Evolutionary conservation across 1,140 invertebrate species (phyloP).

Genomic region (Eumeta japonica): DNA sequence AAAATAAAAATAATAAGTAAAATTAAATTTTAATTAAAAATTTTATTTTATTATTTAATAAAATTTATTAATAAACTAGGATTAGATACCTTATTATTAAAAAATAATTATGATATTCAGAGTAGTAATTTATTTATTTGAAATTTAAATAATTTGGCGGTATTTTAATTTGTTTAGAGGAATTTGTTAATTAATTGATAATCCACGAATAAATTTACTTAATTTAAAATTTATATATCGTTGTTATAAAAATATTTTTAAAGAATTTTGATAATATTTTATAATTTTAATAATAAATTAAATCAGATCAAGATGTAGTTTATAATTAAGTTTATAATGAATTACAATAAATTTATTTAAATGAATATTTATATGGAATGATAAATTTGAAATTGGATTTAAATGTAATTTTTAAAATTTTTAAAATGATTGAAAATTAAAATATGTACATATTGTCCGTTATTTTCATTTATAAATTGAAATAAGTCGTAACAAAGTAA

Average conservation of each 20-base stretch:
- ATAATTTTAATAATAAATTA: constrained; percentile 45
- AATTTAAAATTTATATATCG: constrained; percentile 57
- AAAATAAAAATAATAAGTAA: constrained; percentile 28
- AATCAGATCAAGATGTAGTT: constrained; percentile 62
- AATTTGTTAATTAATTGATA: constrained; percentile 62
- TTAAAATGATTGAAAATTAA: constrained; percentile 31
- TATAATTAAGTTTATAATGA: constrained; percentile 47
- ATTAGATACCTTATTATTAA: constrained; percentile 68
- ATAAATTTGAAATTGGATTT: constrained; percentile 30
- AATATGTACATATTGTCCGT: constrained; percentile 67
- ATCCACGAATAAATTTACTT: constrained; percentile 57
- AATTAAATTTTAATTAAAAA: constrained; percentile 33
- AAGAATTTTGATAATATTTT: constrained; percentile 53
- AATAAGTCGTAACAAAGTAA: constrained; percentile 76
- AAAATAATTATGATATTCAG: constrained; percentile 34
- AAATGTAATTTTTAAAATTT: constrained; percentile 36
- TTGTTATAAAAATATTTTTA: constrained; percentile 59
- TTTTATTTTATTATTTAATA: constrained; percentile 23
- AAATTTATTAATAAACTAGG: constrained; percentile 56
- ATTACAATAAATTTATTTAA: constrained; percentile 35
- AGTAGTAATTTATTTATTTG: constrained; percentile 54
- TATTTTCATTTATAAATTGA: constrained; percentile 61
- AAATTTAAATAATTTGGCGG: constrained; percentile 62
- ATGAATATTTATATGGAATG: constrained; percentile 22
- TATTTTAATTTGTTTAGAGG: constrained; percentile 60